A percentile compares a stretch with the other conserved stretches of the same genome.
These are phyloP conservation scores for Phyllotis vaccarum DNA, from an alignment of 2,797 vertebrate species.

Conservation along the genomic window DNA sequence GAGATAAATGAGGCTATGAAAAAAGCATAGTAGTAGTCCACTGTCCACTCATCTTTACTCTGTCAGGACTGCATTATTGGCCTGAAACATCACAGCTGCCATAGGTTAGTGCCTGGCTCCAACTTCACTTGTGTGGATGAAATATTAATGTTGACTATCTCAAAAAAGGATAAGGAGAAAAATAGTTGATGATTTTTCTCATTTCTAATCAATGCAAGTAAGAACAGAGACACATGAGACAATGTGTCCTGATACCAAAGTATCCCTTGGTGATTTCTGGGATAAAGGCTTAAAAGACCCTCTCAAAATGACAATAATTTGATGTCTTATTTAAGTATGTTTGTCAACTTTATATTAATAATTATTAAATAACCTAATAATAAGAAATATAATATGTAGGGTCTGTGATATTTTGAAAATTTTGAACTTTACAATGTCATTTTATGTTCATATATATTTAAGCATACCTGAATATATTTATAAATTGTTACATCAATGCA, in stretches of 20 bases:
- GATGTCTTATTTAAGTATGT: background rate
- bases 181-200: background rate
- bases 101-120: conserved; percentile 56
- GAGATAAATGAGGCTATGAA: background rate
- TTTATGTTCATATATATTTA: background rate
- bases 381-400: background rate
- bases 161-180: background rate
- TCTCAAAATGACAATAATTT: background rate
- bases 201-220: background rate
- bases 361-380: background rate
- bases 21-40: background rate
- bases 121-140: conserved; percentile 43
- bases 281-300: background rate
- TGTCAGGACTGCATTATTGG: background rate
- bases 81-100: background rate
- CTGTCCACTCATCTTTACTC: conserved; percentile 3
- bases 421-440: background rate
- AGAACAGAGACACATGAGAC: background rate
- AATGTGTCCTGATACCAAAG: background rate
- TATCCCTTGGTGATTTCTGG: background rate
- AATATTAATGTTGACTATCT: conserved; percentile 32
- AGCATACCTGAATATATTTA: background rate
- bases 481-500: background rate
- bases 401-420: background rate
- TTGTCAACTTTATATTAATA: background rate